These are phyloP conservation scores for Platysternon megacephalum DNA, from an alignment of 2,113 vertebrate species.

Conservation along the genomic window DNA sequence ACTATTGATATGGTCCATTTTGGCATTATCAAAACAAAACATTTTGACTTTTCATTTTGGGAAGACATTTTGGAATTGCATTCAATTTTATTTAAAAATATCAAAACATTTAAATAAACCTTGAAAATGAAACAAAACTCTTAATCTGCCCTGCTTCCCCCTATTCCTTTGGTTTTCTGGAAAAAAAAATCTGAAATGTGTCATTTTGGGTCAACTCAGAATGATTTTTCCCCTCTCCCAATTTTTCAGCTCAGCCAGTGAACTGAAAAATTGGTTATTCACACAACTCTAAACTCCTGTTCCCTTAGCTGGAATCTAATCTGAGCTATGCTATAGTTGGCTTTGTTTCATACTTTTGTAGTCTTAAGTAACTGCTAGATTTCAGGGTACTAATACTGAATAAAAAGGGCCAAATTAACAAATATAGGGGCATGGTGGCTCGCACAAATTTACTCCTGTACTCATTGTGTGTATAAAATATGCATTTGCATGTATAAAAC, in stretches of 20 bases:
- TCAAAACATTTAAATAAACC: background rate
- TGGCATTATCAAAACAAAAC: background rate
- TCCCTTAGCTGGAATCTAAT: background rate
- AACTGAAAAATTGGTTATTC: background rate
- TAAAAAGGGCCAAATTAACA: no score
- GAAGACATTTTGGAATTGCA: background rate
- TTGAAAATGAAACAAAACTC: background rate
- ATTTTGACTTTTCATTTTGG: background rate
- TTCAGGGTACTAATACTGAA: background rate
- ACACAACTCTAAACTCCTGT: background rate
- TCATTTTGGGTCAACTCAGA: background rate
- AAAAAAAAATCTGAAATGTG: no score
- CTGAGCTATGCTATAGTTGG: background rate
- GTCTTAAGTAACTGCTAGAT: background rate
- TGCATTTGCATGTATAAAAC: background rate
- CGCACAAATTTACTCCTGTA: background rate
- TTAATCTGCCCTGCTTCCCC: background rate
- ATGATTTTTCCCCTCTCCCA: background rate
- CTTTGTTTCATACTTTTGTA: background rate
- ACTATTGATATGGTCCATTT: background rate
- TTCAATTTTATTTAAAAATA: background rate
- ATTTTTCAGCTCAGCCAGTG: background rate
- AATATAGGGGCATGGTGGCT: background rate
- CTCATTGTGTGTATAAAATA: background rate
- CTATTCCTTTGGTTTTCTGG: background rate